Base-by-base conservation (phyloP, 2,888 invertebrate genomes). In the Dicranocentrus wangi region DNA sequence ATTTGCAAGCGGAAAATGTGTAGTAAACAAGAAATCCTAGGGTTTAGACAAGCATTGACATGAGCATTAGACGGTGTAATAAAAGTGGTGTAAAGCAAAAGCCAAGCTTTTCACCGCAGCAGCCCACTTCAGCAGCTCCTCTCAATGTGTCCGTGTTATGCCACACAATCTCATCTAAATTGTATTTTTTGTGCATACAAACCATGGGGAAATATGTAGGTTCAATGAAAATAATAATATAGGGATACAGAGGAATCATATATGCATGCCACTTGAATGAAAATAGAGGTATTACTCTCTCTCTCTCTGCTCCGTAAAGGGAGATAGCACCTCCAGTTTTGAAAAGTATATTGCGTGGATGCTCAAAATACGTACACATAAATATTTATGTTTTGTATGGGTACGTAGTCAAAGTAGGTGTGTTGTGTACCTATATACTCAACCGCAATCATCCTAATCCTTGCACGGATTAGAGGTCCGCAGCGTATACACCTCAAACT, bases 251-350 rank as follows among this genome's bases (percentile, higher is more conserved):
- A 23, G 10, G 61, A 32, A 61, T 61, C 61, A 61, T 32, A 61
- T 32, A 32, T 42, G 58, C 15, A 58, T 43, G 32, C 32, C 66
- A 66, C 66, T 75, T 58, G 75, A 55, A 75, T 66, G 65, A 75
- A 65, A 65, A 75, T 65, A 55, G 65, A 21, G 32, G 32, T 27
- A 47, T 47, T 47, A 47, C n/a, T n/a, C n/a, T n/a, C n/a, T n/a
- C n/a, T n/a, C n/a, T n/a, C n/a, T n/a, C n/a, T 21, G 53, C 25
- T 23, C 19, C 2, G 10, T 58, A 21, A 10, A 27, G 28, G 25
- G 61, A 23, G 61, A 61, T 28, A 23, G 61, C 25, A 61, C 28
- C 19, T 7, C 19, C 51, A 23, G 2, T 55, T 25, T 17, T 13
- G 8, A 21, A 55, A 55, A 47, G 39, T 47, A 10, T 47, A 47